Evolutionary conservation across 2,797 vertebrate genomes (phyloP), one percentile per base, ranked within the genome.

Genomic region (Cynopterus sphinx): DNA sequence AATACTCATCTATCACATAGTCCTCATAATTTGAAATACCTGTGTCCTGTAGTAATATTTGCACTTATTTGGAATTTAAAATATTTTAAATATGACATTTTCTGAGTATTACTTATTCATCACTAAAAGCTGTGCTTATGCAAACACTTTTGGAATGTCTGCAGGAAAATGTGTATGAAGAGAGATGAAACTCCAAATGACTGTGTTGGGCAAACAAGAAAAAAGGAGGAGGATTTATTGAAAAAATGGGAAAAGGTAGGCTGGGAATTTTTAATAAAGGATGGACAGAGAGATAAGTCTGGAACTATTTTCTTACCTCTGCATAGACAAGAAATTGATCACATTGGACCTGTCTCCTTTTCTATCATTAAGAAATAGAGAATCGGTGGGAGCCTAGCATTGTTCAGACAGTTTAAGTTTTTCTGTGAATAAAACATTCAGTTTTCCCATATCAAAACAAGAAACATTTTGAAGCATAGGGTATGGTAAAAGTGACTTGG

Each of bases 111-210:
- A 79, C 43, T 49, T 86, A 31, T 91, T 85, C 68, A 77, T 90
- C 36, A 65, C 75, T 96, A 19, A 85, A 85, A 95, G 22, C 53
- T 49, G 19, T 71, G 55, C 39, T 84, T 84, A 81, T 59, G 17
- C 65, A 74, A 95, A 94, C 89, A 83, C 21, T n/a, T 78, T 94
- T 77, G 67, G 33, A 55, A 75, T 49, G 9, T 71, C 68, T 87
- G 96, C 36, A 63, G 73, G 67, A 6, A 67, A 90, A 70, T 33
- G 11, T 57, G 12, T 19, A n/a, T 81, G 36, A 93, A 95, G 59
- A 49, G 11, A 87, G 41, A 93, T 28, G 43, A 46, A 93, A 39
- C 6, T 68, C 9, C 65, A 93, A 73, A 87, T 41, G 59, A 67
- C 53, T 82, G 28, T 36, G 36, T 65, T 79, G 51, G 59, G 33